Conservation (phyloP, 2,113 vertebrate species). For the Mirza zaza region DNA sequence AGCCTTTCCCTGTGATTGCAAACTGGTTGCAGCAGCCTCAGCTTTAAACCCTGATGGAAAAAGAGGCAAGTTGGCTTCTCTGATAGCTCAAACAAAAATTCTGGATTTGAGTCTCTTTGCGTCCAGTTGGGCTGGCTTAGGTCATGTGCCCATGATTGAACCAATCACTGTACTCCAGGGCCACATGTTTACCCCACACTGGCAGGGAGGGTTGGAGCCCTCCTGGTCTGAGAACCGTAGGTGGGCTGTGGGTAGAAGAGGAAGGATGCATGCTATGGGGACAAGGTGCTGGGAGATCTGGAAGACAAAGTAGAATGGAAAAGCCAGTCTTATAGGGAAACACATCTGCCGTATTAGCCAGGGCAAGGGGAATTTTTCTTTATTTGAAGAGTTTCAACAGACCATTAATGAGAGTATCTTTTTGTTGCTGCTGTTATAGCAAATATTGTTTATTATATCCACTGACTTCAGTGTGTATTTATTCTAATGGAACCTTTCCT, state of each 20-base stretch:
- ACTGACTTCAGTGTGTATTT: not conserved
- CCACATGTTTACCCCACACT: not conserved
- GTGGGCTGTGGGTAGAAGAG: not conserved
- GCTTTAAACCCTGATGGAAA: not conserved
- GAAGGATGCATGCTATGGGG: not conserved
- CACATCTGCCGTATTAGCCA: not conserved
- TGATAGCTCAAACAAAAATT: not conserved
- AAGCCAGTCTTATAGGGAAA: not conserved
- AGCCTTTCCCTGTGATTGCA: not conserved
- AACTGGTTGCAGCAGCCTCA: not conserved
- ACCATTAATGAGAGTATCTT: conserved; percentile 29
- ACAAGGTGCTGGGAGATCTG: not conserved
- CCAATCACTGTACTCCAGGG: not conserved
- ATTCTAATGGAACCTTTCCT: conserved; percentile 44
- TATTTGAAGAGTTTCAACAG: not conserved
- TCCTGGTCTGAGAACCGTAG: not conserved
- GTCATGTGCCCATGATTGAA: not conserved
- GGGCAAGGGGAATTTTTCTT: not conserved
- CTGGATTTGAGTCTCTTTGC: not conserved
- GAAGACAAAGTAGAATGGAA: not conserved
- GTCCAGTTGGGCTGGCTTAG: not conserved
- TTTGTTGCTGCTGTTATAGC: conserved; percentile 7
- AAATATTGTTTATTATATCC: conserved; percentile 33
- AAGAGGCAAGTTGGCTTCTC: not conserved
- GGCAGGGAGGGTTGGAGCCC: not conserved